Evolutionary conservation across 2,113 vertebrate species (phyloP).

Genomic region (Setophaga coronata): DNA sequence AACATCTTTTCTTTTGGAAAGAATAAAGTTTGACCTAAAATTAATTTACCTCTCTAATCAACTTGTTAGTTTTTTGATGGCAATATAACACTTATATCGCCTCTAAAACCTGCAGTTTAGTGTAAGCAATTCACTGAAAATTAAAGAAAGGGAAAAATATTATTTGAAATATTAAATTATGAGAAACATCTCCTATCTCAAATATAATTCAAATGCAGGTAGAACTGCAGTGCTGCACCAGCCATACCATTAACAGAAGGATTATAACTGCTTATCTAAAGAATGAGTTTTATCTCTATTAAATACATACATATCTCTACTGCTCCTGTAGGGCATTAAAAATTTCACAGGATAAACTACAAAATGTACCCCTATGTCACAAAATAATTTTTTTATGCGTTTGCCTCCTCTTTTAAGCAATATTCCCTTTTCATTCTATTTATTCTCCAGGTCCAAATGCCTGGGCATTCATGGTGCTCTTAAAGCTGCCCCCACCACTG

Average conservation of each 20-base stretch:
- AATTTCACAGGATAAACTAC: not conserved
- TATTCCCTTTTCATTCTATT: not conserved
- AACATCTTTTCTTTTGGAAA: not conserved
- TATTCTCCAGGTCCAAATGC: not conserved
- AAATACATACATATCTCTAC: not conserved
- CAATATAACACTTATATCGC: not conserved
- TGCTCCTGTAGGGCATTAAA: not conserved
- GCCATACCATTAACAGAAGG: not conserved
- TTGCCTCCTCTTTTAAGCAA: not conserved
- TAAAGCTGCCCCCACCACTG: not conserved
- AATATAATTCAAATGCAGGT: not conserved
- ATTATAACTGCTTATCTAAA: not conserved
- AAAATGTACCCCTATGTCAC: not conserved
- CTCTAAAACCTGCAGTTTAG: not conserved
- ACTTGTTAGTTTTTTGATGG: not conserved
- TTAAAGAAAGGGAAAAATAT: not conserved
- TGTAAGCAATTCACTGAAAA: not conserved
- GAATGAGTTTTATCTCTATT: not conserved
- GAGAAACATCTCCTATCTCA: not conserved
- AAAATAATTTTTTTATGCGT: not conserved
- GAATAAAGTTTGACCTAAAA: not conserved
- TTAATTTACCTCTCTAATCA: not conserved
- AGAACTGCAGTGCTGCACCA: not conserved
- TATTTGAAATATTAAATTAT: not conserved
- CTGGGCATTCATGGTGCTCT: not conserved